Evolutionary conservation across 2,113 vertebrate species (phyloP), one percentile per base, ranked within the genome.

Genomic region (Phoxinus phoxinus): DNA sequence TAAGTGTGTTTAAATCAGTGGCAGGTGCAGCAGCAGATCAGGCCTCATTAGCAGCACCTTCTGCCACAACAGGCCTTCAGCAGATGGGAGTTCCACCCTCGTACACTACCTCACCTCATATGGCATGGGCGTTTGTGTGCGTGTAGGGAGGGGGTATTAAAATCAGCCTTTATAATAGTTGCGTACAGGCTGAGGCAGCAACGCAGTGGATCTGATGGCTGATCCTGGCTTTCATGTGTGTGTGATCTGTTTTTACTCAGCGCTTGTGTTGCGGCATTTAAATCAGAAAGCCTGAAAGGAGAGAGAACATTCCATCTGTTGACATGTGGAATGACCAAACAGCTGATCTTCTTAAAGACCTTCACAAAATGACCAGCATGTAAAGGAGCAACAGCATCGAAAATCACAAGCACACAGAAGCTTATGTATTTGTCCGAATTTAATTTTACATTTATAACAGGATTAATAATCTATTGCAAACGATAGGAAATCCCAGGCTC

Each of bases 11-110:
- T 93, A 94, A 93, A 94, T 94, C 94, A 92, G 94, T 93, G 94
- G 93, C 95, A 95, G 95, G 95, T 95, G 95, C 94, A 92, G 93
- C 90, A 91, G 93, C 93, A 93, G 94, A 95, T 95, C 95, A 95
- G 93, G 93, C 93, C 95, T 95, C 94, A 95, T 95, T 95, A 95
- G 94, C 92, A 90, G 94, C 91, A 94, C 94, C 94, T 95, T 95
- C 94, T 95, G 95, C 94, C 93, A 91, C 92, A 90, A 85, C 92
- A 91, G 89, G 93, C 92, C 90, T 89, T 88, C 89, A 93, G 94
- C 95, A 95, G 94, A 95, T 95, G 95, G 94, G 83, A 93, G 91
- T 91, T 93, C 93, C 92, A 91, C 95, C 94, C 94, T 94, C 94
- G 92, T 93, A 94, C 93, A 93, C 93, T 94, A 94, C 94, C 93